Evolutionary conservation across 2,797 vertebrate genomes (phyloP).

Genomic region (Myotis findleyi): DNA sequence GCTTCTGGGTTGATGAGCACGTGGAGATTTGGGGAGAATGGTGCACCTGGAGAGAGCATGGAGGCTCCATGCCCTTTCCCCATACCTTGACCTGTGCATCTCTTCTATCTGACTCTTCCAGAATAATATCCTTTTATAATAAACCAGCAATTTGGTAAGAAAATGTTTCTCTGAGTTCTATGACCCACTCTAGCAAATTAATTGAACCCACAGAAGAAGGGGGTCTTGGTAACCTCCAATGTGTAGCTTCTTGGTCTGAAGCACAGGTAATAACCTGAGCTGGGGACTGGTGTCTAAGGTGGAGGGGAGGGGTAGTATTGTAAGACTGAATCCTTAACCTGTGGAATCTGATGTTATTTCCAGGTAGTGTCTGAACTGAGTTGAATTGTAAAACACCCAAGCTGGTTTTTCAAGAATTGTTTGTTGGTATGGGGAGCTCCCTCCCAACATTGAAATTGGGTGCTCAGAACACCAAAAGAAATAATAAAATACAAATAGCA

Average conservation of each 20-base stretch:
- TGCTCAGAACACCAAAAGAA: neutral
- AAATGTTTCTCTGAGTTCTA: neutral
- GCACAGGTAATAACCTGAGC: no score
- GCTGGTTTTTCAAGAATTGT: neutral
- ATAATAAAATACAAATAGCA: neutral
- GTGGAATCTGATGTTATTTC: neutral
- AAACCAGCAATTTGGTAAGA: neutral
- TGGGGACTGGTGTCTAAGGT: neutral
- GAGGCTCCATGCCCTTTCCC: neutral
- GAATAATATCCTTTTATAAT: neutral
- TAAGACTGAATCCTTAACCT: neutral
- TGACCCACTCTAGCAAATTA: neutral
- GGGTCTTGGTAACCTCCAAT: neutral
- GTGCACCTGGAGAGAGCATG: no score
- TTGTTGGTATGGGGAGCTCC: neutral
- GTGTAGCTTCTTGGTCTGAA: neutral
- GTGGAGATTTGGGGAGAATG: neutral
- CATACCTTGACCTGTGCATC: neutral
- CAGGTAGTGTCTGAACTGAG: neutral
- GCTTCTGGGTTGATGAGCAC: neutral
- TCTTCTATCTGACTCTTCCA: neutral
- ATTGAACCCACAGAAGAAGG: neutral
- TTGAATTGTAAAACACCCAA: neutral
- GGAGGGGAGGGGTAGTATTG: neutral
- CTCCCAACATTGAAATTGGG: neutral